These are phyloP conservation scores for Flexamia atlantica DNA, from an alignment of 2,888 invertebrate genomes.

Conservation along the genomic window DNA sequence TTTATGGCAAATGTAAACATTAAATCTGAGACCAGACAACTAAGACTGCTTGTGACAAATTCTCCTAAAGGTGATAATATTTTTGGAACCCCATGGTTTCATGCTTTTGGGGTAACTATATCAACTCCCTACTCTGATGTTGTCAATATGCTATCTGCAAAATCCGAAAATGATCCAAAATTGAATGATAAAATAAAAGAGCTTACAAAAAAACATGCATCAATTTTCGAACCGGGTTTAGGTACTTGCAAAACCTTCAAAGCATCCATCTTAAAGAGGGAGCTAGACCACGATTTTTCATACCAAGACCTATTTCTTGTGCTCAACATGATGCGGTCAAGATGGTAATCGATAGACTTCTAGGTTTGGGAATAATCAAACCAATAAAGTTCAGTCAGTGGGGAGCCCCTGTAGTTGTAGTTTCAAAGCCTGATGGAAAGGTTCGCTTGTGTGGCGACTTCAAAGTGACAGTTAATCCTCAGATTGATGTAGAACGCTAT, in stretches of 20 bases:
- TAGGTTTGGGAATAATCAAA: not conserved
- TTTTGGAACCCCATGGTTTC: conserved; percentile 29
- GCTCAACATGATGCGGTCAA: not conserved
- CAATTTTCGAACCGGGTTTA: not conserved
- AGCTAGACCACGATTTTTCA: not conserved
- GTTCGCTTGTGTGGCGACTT: conserved; percentile 42
- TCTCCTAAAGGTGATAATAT: conserved; percentile 9
- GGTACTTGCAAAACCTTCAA: conserved; percentile 4
- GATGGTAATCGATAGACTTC: conserved; percentile 1
- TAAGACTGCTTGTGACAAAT: conserved; percentile 20
- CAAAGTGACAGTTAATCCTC: conserved; percentile 36
- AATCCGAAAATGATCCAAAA: not conserved
- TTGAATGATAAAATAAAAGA: not conserved
- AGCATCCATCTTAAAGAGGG: conserved; percentile 25
- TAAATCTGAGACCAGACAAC: conserved; percentile 8
- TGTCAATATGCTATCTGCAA: not conserved
- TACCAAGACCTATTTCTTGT: conserved; percentile 5
- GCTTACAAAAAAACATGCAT: not conserved
- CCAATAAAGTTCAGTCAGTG: conserved; percentile 19
- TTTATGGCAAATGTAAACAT: conserved; percentile 4
- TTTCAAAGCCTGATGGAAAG: conserved; percentile 14
- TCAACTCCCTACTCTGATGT: conserved; percentile 10
- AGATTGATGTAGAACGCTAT: conserved; percentile 27
- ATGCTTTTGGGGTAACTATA: conserved; percentile 22
- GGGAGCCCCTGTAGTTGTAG: conserved; percentile 33